phyloP scores from a whole-genome alignment of 2,113 vertebrate genomes.

The Nestor notabilis region DNA sequence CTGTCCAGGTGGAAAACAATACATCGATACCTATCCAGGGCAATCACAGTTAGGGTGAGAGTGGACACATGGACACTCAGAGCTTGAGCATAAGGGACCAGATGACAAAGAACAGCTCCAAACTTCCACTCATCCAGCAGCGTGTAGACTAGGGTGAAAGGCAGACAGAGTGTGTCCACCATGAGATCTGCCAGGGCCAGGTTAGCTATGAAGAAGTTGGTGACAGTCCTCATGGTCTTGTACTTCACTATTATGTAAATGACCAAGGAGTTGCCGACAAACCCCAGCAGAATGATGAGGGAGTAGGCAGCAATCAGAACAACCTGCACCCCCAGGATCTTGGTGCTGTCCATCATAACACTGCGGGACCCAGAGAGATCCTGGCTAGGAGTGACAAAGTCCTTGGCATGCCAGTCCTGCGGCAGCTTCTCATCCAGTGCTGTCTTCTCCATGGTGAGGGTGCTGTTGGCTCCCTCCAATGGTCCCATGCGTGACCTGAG shows the following conservation, averaged over 20 bases:
- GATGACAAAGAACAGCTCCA: conserved; percentile 86
- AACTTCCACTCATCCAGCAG: conserved; percentile 92
- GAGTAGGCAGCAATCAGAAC: conserved; percentile 86
- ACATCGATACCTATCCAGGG: conserved; percentile 89
- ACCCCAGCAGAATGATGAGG: conserved; percentile 88
- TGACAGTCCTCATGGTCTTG: conserved; percentile 91
- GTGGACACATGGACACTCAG: conserved; percentile 90
- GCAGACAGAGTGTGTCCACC: conserved; percentile 88
- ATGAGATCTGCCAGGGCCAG: conserved; percentile 90
- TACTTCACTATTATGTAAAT: conserved; percentile 90
- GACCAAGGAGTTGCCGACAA: conserved; percentile 87
- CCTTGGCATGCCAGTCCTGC: conserved; percentile 46
- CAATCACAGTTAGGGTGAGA: conserved; percentile 89
- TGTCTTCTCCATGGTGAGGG: conserved; percentile 70
- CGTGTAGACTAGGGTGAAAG: conserved; percentile 90
- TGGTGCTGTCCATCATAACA: conserved; percentile 86
- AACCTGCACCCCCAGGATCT: conserved; percentile 85
- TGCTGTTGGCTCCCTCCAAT: conserved; percentile 77
- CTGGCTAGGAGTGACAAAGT: conserved; percentile 65
- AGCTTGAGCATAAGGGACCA: conserved; percentile 89
- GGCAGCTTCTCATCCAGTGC: conserved; percentile 28
- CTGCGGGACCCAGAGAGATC: conserved; percentile 73
- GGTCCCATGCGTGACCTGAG: conserved; percentile 74
- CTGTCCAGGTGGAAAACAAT: conserved; percentile 90
- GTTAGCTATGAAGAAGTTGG: conserved; percentile 94